phyloP scores from a whole-genome alignment of 2,797 vertebrate species.

The Microctenopoma stevenorrisi region DNA sequence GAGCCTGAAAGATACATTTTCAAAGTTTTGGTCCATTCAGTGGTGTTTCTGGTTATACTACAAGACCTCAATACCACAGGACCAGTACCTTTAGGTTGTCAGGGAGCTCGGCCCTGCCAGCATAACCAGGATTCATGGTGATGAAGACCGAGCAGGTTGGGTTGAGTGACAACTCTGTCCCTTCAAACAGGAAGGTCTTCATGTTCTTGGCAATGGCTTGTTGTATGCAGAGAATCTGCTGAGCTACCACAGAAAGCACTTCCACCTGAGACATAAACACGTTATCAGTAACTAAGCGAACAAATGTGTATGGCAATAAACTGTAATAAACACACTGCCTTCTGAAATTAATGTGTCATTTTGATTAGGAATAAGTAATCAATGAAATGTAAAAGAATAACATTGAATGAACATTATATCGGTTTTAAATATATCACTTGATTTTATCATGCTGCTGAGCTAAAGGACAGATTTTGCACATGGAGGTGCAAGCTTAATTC shows the following conservation, averaged over 20 bases:
- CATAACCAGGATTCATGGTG: conserved; percentile 98
- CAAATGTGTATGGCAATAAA: background rate
- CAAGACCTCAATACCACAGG: background rate
- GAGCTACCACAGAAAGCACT: conserved; percentile 95
- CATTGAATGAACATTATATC: background rate
- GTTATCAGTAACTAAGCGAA: background rate
- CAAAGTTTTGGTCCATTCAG: background rate
- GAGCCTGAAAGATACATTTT: conserved; percentile 81
- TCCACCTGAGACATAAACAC: conserved; percentile 85
- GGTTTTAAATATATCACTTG: background rate
- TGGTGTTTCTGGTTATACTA: background rate
- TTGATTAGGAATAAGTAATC: background rate
- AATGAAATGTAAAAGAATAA: background rate
- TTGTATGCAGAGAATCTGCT: conserved; percentile 95
- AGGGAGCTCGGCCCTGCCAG: conserved; percentile 92
- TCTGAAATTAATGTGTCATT: background rate
- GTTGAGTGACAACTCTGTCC: conserved; percentile 92
- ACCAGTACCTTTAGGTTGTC: conserved; percentile 92
- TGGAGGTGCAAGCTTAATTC: background rate
- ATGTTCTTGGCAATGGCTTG: conserved; percentile 90
- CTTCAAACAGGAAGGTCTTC: conserved; percentile 91
- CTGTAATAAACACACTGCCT: background rate
- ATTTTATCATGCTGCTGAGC: background rate
- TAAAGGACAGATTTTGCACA: background rate
- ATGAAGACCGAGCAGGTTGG: conserved; percentile 95